These are phyloP conservation scores for Lepidothrix coronata DNA, from an alignment of 2,113 vertebrate genomes.

Conservation along the genomic window DNA sequence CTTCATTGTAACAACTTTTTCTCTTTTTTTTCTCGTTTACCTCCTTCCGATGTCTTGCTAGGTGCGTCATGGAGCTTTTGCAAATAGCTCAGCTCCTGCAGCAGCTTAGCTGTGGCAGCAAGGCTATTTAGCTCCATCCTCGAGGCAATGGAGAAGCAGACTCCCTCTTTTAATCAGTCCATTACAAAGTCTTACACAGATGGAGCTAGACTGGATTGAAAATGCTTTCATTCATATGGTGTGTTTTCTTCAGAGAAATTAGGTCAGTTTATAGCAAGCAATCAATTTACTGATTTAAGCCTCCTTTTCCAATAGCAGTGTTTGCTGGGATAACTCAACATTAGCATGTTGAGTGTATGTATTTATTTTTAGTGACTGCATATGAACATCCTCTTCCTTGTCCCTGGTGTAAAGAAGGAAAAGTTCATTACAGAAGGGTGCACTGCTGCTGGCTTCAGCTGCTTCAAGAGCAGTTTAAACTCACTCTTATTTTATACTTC, in stretches of 20 bases:
- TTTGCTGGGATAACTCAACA: background rate
- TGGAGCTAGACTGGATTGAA: background rate
- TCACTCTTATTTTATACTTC: background rate
- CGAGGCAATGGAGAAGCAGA: no score
- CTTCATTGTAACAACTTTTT: no score
- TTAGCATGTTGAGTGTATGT: background rate
- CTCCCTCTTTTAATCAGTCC: no score
- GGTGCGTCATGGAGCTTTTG: no score
- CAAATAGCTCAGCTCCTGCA: no score
- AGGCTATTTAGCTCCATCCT: no score
- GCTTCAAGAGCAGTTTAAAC: background rate
- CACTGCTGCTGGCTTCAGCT: background rate
- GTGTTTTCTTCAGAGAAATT: background rate
- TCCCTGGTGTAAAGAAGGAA: background rate
- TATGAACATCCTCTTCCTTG: background rate
- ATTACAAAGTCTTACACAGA: background rate
- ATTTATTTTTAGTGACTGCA: background rate
- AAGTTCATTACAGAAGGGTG: background rate
- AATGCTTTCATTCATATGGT: background rate
- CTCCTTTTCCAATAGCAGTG: background rate
- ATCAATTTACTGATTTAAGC: background rate
- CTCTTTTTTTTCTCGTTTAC: no score
- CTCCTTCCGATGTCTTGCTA: no score
- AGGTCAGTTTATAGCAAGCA: background rate
- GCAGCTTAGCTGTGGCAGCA: no score